Evolutionary conservation across 2,113 vertebrate genomes (phyloP), one percentile per base, ranked within the genome.

Genomic region (Saguinus imperator): DNA sequence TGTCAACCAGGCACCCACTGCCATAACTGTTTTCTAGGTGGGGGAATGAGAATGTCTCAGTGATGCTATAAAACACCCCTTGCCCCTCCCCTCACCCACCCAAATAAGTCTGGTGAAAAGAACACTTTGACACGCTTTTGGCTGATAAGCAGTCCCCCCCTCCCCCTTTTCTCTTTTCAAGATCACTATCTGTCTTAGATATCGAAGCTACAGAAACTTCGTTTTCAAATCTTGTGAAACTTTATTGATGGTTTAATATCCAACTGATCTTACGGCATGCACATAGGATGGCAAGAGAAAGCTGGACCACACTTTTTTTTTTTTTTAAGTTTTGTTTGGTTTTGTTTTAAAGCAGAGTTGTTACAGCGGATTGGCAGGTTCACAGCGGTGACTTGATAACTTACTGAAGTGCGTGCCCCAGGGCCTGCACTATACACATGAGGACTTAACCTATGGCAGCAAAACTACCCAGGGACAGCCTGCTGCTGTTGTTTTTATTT

Each of bases 201-300:
- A 99, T 89, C 98, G 97, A 99, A 92, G 98, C 98, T 98, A 99
- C 98, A 97, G 98, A 99, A 98, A 99, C 98, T 98, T 97, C 5
- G 97, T 98, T 98, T 98, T 98, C 98, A 98, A 99, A 99, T 99
- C 98, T 99, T 98, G 99, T 99, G 99, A 99, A 99, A 99, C 99
- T 99, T 99, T 99, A 99, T 99, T 99, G 99, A 99, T 99, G 99
- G 99, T 99, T 98, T 99, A 99, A 99, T 99, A 99, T 99, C 99
- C 99, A 99, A 99, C 99, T 99, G 99, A 99, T 99, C 99, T 99
- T 99, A 99, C 98, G 99, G 99, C 99, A 99, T 99, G 99, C 99
- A 99, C 99, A 99, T 99, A 99, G 99, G 99, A 99, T 99, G 99
- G 99, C 98, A 99, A 99, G 99, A 99, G 99, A 99, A 99, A 99